These are phyloP conservation scores for Aspiorhynchus laticeps DNA, from an alignment of 2,113 vertebrate genomes.

Conservation along the genomic window DNA sequence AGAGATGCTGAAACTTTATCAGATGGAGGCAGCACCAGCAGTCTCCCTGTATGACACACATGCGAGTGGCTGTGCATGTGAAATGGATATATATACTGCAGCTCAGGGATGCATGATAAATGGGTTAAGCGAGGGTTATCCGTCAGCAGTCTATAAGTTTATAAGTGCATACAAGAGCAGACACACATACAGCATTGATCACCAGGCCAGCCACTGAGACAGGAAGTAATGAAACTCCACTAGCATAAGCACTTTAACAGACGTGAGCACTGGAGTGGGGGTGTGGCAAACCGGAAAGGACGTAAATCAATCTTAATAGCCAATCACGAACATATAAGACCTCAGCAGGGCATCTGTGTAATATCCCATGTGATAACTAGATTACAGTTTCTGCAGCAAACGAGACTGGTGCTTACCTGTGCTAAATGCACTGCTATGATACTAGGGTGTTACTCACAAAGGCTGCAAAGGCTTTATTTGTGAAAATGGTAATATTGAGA, in stretches of 20 bases:
- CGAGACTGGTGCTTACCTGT: background rate
- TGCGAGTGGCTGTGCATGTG: background rate
- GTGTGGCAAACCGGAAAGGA: background rate
- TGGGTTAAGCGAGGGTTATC: background rate
- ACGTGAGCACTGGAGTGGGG: background rate
- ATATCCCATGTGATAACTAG: slow-evolving; percentile 9
- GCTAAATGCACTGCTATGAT: background rate
- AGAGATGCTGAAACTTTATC: background rate
- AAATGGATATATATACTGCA: background rate
- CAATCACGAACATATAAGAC: slow-evolving; percentile 12
- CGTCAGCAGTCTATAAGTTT: background rate
- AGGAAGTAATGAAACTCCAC: slow-evolving; percentile 23
- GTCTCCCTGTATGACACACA: background rate
- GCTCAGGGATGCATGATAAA: background rate
- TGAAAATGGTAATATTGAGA: background rate
- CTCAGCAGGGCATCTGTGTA: slow-evolving; percentile 7
- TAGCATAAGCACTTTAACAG: slow-evolving; percentile 13
- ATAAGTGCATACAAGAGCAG: background rate
- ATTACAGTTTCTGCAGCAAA: background rate
- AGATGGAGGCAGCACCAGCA: background rate
- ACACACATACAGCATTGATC: background rate
- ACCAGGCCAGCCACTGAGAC: slow-evolving; percentile 5
- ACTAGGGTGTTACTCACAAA: background rate
- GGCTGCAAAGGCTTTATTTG: background rate
- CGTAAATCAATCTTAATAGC: slow-evolving; percentile 25